Percentiles rank a stretch among this genome's conserved stretches.
phyloP scores from a whole-genome alignment of 2,888 invertebrate species.

The Leucania comma region DNA sequence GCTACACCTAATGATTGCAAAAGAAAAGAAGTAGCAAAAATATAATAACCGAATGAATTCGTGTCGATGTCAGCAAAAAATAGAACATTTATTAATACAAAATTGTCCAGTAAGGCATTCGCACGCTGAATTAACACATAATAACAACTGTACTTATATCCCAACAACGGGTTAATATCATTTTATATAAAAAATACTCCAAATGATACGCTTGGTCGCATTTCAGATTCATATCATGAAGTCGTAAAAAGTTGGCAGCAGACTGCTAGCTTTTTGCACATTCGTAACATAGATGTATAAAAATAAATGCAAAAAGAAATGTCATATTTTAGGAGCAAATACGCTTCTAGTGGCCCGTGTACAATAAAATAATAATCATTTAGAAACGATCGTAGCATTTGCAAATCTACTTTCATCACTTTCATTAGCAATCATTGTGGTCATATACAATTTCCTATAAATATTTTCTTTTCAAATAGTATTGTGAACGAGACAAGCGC shows the following conservation, averaged over 20 bases:
- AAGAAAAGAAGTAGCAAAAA: constrained; percentile 21
- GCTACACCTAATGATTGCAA: constrained; percentile 8
- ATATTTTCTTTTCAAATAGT: constrained; percentile 33
- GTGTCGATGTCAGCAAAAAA: constrained; percentile 40
- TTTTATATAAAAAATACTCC: constrained; percentile 22
- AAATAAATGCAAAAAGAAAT: constrained; percentile 19
- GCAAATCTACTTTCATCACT: constrained; percentile 44
- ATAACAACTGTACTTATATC: constrained; percentile 24
- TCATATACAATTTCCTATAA: constrained; percentile 32
- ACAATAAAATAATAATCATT: constrained; percentile 23
- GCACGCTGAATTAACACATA: constrained; percentile 33
- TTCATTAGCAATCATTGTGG: constrained; percentile 46
- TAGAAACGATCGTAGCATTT: constrained; percentile 27
- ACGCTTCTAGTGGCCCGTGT: constrained; percentile 5
- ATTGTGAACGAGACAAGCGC: constrained; percentile 23
- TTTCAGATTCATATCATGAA: constrained; percentile 33
- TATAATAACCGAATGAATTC: constrained; percentile 36
- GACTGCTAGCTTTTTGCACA: constrained; percentile 24
- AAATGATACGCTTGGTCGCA: constrained; percentile 36
- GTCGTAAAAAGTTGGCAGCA: constrained; percentile 28
- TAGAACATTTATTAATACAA: constrained; percentile 6
- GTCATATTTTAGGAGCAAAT: constrained; percentile 7
- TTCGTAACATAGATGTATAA: constrained; percentile 11
- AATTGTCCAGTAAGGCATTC: constrained; percentile 24
- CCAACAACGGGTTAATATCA: constrained; percentile 28